A percentile compares a stretch with the other conserved stretches of the same genome.
Conservation (phyloP, 2,113 vertebrate species). For the Ovis canadensis region DNA sequence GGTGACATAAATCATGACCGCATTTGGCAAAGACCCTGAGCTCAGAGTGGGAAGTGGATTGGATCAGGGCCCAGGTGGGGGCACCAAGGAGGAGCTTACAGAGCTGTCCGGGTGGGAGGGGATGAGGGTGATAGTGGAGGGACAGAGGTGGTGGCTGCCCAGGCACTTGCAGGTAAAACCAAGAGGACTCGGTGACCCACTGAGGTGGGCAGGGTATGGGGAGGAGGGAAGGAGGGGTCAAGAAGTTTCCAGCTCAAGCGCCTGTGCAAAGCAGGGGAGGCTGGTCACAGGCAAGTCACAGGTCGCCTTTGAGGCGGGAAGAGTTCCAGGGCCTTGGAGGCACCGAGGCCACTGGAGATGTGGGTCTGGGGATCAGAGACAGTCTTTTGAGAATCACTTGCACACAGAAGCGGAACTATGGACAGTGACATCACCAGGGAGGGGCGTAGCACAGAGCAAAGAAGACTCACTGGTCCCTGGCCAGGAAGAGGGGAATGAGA, state of each 20-base stretch:
- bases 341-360: neutral
- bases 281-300: fast-evolving
- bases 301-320: neutral
- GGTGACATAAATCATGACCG: no score
- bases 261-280: neutral
- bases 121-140: fast-evolving
- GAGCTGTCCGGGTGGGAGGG: neutral
- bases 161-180: neutral
- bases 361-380: neutral
- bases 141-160: neutral
- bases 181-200: no score
- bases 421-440: no score
- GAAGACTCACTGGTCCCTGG: neutral
- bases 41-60: neutral
- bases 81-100: neutral
- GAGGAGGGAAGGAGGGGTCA: neutral
- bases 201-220: neutral
- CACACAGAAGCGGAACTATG: neutral
- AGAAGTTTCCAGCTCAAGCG: neutral
- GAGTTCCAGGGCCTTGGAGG: neutral
- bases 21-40: neutral
- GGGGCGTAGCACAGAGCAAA: neutral
- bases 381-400: neutral
- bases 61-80: neutral
- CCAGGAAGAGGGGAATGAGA: neutral